Evolutionary conservation across 2,113 vertebrate species (phyloP).

Genomic region (Oxygymnocypris stewartii): DNA sequence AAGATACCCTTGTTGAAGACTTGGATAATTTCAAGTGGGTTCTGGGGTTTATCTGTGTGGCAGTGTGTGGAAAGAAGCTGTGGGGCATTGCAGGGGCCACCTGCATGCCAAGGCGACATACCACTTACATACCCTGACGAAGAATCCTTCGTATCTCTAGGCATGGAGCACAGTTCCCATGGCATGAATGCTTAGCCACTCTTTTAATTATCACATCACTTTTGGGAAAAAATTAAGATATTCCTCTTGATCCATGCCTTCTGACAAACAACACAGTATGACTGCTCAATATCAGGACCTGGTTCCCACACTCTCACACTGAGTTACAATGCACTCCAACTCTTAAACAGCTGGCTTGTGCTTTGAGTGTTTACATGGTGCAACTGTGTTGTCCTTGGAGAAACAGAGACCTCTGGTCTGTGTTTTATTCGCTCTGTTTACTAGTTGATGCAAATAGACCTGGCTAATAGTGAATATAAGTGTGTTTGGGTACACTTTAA

Average conservation of each 20-base stretch:
- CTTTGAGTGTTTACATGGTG: slow-evolving; percentile 21
- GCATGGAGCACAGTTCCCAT: slow-evolving; percentile 8
- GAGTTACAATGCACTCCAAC: slow-evolving; percentile 13
- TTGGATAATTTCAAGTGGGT: slow-evolving; percentile 2
- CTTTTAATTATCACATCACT: not conserved
- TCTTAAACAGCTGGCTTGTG: slow-evolving; percentile 14
- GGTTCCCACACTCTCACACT: slow-evolving; percentile 25
- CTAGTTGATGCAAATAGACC: slow-evolving; percentile 36
- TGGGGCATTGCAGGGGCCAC: not conserved
- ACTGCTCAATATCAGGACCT: slow-evolving; percentile 17
- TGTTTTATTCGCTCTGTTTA: slow-evolving; percentile 53
- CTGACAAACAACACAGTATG: slow-evolving; percentile 22
- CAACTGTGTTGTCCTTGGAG: slow-evolving; percentile 30
- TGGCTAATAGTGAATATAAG: slow-evolving; percentile 33
- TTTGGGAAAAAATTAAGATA: not conserved
- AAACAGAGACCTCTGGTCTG: slow-evolving; percentile 29
- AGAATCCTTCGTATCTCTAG: slow-evolving; percentile 4
- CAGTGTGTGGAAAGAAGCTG: slow-evolving; percentile 11
- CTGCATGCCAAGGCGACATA: not conserved
- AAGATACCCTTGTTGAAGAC: not conserved
- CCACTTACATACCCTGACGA: not conserved
- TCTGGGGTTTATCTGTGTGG: slow-evolving; percentile 9
- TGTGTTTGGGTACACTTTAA: slow-evolving; percentile 50
- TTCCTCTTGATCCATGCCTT: not conserved
- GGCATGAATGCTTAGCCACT: not conserved